Evolutionary conservation across 1,140 invertebrate genomes (phyloP), one percentile per base, ranked within the genome.

Genomic region (Notospermus geniculatus): DNA sequence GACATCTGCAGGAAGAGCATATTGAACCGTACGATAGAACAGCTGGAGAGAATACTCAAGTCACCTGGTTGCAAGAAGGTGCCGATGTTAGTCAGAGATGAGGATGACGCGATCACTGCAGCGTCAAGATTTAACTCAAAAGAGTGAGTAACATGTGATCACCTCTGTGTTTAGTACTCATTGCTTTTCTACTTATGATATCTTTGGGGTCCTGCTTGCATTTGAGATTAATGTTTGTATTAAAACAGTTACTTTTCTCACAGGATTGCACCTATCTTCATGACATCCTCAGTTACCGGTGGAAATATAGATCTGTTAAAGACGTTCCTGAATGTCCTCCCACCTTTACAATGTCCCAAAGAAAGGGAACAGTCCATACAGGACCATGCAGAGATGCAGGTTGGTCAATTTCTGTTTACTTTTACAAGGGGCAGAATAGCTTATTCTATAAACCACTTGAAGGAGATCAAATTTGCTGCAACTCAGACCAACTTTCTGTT

Each of bases 91-190:
- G 92, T 99, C 2, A 91, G 92, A 78, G 76, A 90, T 84, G 70
- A 75, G 50, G 96, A 99, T 81, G 97, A 99, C 82, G 95, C 98
- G 19, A 90, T 99, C 32, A 86, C 97, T 22, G 93, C 92, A 75
- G 96, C 96, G 22, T 95, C 92, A 25, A 98, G 97, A 84, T 98
- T 99, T 83, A 95, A 97, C n/a, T 95, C 93, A 52, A 92, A 98
- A 82, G 90, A 92, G 92, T 93, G 65, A 65, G 67, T 65, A 2
- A n/a, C 39, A 43, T 13, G 19, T 43, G 11, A 43, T 43, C 39
- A 11, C 39, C 19, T 43, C 39, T 13, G 11, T 19, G 11, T 43
- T 43, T 11, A 11, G 11, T 43, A 43, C 11, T 19, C 39, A 43
- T 13, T 13, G 19, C 11, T 43, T 11, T 11, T 13, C 11, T 43